Evolutionary conservation across 2,113 vertebrate species (phyloP).

Genomic region (Chinchilla lanigera): DNA sequence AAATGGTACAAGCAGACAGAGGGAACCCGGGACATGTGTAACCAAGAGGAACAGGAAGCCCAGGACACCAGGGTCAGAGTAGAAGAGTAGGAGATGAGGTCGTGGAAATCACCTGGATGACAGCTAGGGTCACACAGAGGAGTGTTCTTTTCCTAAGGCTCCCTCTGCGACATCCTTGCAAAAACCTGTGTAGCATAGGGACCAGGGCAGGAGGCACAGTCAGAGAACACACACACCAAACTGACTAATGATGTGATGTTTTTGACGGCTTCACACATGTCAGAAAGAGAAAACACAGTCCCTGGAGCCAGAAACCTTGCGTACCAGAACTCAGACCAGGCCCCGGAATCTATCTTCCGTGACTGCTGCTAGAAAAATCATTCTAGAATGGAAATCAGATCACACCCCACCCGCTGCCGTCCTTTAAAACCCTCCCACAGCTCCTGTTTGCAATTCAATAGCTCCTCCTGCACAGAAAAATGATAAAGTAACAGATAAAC

Average conservation of each 20-base stretch:
- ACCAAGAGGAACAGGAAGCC: background rate
- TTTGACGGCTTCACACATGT: background rate
- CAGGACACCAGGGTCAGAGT: too few species aligned
- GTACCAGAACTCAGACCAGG: background rate
- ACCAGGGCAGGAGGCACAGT: background rate
- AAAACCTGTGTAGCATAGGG: background rate
- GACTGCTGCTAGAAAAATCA: background rate
- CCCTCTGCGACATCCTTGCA: background rate
- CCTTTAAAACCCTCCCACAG: background rate
- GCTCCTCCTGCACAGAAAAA: background rate
- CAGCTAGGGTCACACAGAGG: background rate
- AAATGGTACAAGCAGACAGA: background rate
- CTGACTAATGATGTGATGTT: too few species aligned
- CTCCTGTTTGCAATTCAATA: background rate
- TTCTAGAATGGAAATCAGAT: background rate
- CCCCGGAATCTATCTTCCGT: background rate
- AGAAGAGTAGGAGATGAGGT: too few species aligned
- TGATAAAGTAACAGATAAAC: background rate
- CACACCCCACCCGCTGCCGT: rapidly evolving
- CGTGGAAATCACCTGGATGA: background rate
- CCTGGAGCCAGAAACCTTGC: background rate
- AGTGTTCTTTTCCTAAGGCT: background rate
- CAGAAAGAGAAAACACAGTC: background rate
- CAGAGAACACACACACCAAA: background rate
- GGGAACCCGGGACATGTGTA: background rate